Conservation (phyloP, 2,888 invertebrate species). For the Zaprionus bogoriensis region DNA sequence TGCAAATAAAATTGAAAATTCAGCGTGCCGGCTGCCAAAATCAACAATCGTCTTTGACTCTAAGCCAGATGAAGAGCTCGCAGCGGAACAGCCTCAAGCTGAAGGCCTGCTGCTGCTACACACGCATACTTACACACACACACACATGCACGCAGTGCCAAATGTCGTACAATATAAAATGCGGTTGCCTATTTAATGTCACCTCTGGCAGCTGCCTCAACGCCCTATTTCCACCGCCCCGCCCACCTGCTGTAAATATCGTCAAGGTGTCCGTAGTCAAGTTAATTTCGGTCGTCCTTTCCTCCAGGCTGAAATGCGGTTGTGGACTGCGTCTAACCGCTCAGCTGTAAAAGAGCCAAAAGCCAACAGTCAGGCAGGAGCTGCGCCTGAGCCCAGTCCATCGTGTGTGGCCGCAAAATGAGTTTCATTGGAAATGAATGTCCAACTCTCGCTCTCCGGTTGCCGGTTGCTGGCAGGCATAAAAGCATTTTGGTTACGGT, state of each 20-base stretch:
- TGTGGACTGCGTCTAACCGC: conserved; percentile 68
- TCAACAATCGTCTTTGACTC: conserved; percentile 62
- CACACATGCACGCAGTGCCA: conserved; percentile 51
- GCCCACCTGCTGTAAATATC: conserved; percentile 58
- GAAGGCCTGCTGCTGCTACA: no score
- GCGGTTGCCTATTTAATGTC: conserved; percentile 54
- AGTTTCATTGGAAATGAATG: conserved; percentile 76
- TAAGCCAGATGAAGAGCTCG: conserved; percentile 13
- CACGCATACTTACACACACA: no score
- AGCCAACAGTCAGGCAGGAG: conserved; percentile 32
- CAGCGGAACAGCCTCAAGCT: no score
- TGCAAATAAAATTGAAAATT: conserved; percentile 60
- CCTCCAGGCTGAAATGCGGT: conserved; percentile 43
- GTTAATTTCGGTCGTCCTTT: conserved; percentile 60
- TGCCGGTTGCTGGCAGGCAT: conserved; percentile 43
- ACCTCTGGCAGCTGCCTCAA: background rate
- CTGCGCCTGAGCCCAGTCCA: conserved; percentile 14
- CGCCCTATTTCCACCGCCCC: background rate
- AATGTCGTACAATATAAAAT: conserved; percentile 38
- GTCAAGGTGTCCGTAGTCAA: conserved; percentile 76
- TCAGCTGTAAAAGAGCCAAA: conserved; percentile 73
- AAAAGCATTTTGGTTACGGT: conserved; percentile 71
- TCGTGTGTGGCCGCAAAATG: conserved; percentile 68
- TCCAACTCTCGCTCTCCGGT: conserved; percentile 1
- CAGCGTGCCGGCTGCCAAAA: conserved; percentile 67